Evolutionary conservation across 1,140 invertebrate genomes (phyloP), one percentile per base, ranked within the genome.

Genomic region (Artemia franciscana): DNA sequence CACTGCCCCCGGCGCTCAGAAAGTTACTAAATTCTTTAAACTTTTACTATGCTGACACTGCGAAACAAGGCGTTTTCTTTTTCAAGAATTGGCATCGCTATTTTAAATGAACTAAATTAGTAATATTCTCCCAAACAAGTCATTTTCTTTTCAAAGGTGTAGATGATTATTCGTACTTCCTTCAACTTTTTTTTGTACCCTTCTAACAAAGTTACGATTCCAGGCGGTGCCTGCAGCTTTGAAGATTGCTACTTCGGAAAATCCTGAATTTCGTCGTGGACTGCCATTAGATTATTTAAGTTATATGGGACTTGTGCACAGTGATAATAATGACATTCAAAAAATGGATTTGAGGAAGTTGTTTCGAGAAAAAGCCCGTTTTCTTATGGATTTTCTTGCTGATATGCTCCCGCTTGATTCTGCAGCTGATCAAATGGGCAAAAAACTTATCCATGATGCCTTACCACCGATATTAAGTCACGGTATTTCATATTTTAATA

Each of bases 351-450:
- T 65, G 24, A 76, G 82, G 64, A 68, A 70, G 2, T 68, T 75
- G 24, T 80, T 91, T 65, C 68, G 78, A 0, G 69, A 76, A 21
- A 77, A 79, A 66, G 70, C 86, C 0, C 76, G 80, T 62, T 72
- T 73, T 12, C 71, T 92, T 24, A 75, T 89, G 63, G 67, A 72
- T 12, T 79, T 78, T 67, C 67, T 90, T 63, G 71, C 82, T 27
- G 71, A 80, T 24, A 75, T 84, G 68, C 71, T 84, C 7, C 81
- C 86, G 23, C 72, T 93, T 56, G 89, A 94, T 74, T 75, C 79
- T 24, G 86, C 84, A 59, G 86, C 84, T 21, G 92, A 96, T 74
- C 79, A 87, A 73, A 77, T 93, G 74, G 84, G 82, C 2, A 88
- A 84, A 68, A 77, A 81, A 63, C 88, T 84, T 65, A 83, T 93